Base-by-base conservation (phyloP, 2,888 invertebrate species). In the Drosophila mayaguana region DNA sequence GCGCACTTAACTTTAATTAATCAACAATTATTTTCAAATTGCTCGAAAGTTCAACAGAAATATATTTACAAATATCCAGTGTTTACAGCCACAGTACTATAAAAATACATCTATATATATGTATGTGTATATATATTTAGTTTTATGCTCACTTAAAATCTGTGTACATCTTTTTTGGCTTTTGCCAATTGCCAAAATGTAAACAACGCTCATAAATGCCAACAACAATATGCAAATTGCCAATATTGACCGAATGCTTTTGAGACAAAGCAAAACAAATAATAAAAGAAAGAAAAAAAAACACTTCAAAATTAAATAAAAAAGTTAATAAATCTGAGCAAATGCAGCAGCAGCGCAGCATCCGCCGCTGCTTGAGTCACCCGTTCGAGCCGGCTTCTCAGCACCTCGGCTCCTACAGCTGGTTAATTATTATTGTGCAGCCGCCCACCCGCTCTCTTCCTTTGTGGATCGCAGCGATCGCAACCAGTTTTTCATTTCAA, bases 401-500 rank as follows among this genome's bases (percentile, higher is more conserved):
- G 50, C 63, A 51, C 38, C 53, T 66, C 59, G 45, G 60, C 60
- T 54, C 53, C 53, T 57, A 51, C 67, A 62, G 48, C 78, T 75
- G 68, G 36, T 62, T 78, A 78, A 75, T 75, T 75, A 61, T 60
- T 55, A 32, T 32, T 50, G 70, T 56, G 12, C 54, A 51, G 22
- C 53, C 60, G 46, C 40, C 42, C 20, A n/a, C 63, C 46, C 22
- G 16, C 34, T 34, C 43, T 20, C 43, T 22, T 8, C 22, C 25
- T 22, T 40, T 8, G 14, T 11, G 22, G 28, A 40, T 38, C 16
- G 7, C 20, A 14, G 12, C 12, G 40, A 36, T 57, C 45, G 63
- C 63, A 86, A 84, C 83, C 81, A 80, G 83, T 87, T 84, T 83
- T 83, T 68, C 64, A 65, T 78, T 84, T 66, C 61, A 63, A 74